These are phyloP conservation scores for Calliopsis andreniformis DNA, from an alignment of 1,140 invertebrate species.

Conservation along the genomic window DNA sequence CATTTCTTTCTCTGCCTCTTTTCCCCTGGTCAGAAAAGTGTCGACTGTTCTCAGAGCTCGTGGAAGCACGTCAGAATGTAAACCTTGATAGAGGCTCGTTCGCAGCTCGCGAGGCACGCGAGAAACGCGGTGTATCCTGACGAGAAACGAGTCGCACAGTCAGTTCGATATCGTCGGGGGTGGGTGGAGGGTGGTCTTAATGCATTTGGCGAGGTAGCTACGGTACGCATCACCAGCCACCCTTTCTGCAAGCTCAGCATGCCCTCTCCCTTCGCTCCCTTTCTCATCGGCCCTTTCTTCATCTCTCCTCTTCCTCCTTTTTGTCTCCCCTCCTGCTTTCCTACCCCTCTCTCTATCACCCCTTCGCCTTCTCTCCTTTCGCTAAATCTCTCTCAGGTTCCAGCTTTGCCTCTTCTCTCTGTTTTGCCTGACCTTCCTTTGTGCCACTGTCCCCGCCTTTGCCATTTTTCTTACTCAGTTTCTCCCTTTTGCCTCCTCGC, in stretches of 20 bases:
- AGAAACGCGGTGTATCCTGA: constrained; percentile 41
- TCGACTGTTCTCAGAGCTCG: constrained; percentile 20
- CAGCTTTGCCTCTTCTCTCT: constrained; percentile 51
- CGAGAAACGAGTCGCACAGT: constrained; percentile 51
- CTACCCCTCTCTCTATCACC: constrained; percentile 32
- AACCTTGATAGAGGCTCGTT: background rate
- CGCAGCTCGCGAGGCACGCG: background rate
- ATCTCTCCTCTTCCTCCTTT: background rate
- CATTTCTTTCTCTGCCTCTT: constrained; percentile 33
- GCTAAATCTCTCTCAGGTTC: background rate
- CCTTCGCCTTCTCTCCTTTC: constrained; percentile 21
- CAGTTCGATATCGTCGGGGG: constrained; percentile 72
- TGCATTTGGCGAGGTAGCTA: constrained; percentile 79
- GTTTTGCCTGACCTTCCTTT: constrained; percentile 33
- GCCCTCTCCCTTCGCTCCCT: constrained; percentile 42
- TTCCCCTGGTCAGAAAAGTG: background rate
- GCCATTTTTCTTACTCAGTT: no score
- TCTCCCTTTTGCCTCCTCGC: background rate
- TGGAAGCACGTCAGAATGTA: no score
- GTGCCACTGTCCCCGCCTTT: constrained; percentile 16
- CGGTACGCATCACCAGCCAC: constrained; percentile 80
- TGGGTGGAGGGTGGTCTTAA: constrained; percentile 75
- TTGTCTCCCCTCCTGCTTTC: constrained; percentile 17
- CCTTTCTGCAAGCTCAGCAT: constrained; percentile 81
- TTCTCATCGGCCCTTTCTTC: constrained; percentile 33